Base-by-base conservation (phyloP, 2,113 vertebrate species). In the Dipodomys merriami region DNA sequence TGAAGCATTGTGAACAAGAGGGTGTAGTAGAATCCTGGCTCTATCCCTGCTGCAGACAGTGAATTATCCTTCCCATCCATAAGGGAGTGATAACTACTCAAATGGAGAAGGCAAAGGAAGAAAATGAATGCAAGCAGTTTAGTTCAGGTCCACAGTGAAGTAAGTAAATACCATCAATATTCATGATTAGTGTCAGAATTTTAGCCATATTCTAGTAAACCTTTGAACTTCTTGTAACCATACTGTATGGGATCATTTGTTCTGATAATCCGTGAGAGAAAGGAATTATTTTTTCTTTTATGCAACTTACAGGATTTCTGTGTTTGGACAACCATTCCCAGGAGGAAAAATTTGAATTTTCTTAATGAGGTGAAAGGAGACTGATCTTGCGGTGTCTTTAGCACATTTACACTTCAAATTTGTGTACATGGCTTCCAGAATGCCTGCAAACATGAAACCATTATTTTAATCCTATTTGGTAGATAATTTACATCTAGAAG, bases 291-390 rank as follows among this genome's bases (percentile, higher is more conserved):
- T 65, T 39, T 4, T 53, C 39, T 65, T 53, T 81, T 2, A 1
- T 69, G 0, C 25, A 93, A 97, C 98, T 98, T 95, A 98, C 98
- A 98, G 96, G 92, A 98, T 83, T 96, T 98, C 97, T 0, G 0
- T 49, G 0, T 84, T 96, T 19, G 98, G 91, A 86, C 98, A 98
- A 67, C 95, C 97, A 23, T 97, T 97, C 13, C 97, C 97, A 94
- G 97, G 93, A 0, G 83, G 92, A 0, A 68, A n/a, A 7, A 96
- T 57, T 90, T 96, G 88, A 46, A 98, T 27, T 65, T 27, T 94
- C 3, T 95, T 73, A 0, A 98, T 97, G 6, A 1, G 2, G 7
- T 11, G 35, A 0, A 73, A 2, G 9, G 16, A 72, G 82, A 97
- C 23, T 5, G 33, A 25, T 0, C 0, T 3, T 0, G 65, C 90